A percentile compares a stretch with the other conserved stretches of the same genome.
These are phyloP conservation scores for Alectoris magna DNA, from an alignment of 2,797 vertebrate genomes.

Conservation along the genomic window DNA sequence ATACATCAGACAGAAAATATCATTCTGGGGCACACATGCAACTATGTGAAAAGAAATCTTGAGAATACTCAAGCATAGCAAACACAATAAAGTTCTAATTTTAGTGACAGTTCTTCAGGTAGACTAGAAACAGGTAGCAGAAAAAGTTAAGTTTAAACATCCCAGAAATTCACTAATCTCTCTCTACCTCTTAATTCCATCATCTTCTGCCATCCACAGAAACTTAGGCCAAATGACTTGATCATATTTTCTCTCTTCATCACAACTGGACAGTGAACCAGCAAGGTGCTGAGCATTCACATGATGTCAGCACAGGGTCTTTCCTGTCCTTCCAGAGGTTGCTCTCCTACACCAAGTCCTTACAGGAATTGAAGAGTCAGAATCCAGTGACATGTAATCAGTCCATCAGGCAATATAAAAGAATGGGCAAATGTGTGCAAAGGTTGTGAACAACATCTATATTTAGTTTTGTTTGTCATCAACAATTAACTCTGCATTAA, in stretches of 20 bases:
- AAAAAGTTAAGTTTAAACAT: neutral
- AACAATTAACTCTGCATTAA: neutral
- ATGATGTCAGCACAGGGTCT: fast-evolving
- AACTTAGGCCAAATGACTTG: neutral
- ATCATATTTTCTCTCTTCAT: neutral
- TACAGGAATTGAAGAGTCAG: neutral
- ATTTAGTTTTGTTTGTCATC: neutral
- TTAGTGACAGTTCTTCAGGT: neutral
- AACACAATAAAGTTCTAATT: neutral
- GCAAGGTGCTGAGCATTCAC: neutral
- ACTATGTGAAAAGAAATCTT: neutral
- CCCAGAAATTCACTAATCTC: neutral
- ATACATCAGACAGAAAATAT: constrained; percentile 37
- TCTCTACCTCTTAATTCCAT: neutral
- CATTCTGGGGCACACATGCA: neutral
- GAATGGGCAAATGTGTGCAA: neutral
- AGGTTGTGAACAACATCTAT: neutral
- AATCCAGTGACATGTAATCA: neutral
- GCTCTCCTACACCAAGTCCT: neutral
- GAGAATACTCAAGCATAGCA: neutral
- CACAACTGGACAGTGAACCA: neutral
- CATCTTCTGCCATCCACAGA: neutral
- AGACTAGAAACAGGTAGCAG: neutral
- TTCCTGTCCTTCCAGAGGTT: neutral
- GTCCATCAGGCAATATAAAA: neutral